Conservation (phyloP, 2,888 invertebrate genomes). For the Lasioglossum oenotherae region DNA sequence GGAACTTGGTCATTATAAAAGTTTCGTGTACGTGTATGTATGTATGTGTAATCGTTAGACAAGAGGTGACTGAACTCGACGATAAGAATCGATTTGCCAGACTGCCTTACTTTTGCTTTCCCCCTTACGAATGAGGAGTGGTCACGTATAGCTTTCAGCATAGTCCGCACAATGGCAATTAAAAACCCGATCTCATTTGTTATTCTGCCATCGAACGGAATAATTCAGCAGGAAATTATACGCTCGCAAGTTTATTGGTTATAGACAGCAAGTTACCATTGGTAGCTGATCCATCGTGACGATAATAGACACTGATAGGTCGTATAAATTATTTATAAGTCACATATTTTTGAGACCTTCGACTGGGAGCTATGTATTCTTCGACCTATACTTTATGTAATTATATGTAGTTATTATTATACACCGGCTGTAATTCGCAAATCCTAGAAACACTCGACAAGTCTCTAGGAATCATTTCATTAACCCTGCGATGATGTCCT, state of each 20-base stretch:
- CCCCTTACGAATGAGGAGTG: slow-evolving; percentile 28
- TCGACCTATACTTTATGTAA: too few species aligned
- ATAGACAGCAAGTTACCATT: not conserved
- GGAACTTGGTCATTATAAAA: slow-evolving; percentile 21
- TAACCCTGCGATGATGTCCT: not conserved
- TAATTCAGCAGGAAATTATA: not conserved
- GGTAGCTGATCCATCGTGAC: not conserved
- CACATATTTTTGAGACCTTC: not conserved
- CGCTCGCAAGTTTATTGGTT: not conserved
- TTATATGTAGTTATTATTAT: too few species aligned
- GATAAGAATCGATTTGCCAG: slow-evolving; percentile 68
- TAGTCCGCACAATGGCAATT: slow-evolving; percentile 8
- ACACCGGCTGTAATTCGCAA: too few species aligned
- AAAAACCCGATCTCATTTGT: slow-evolving; percentile 29
- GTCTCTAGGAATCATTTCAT: not conserved
- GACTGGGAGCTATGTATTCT: not conserved
- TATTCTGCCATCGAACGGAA: slow-evolving; percentile 10
- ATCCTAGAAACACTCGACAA: not conserved
- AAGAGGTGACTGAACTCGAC: slow-evolving; percentile 61
- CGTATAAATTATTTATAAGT: not conserved
- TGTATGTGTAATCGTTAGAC: not conserved
- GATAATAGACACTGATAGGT: not conserved
- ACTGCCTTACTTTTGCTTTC: slow-evolving; percentile 66
- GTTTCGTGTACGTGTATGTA: not conserved
- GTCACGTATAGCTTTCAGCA: slow-evolving; percentile 10